These are phyloP conservation scores for Chloroclystis v-ata DNA, from an alignment of 2,888 invertebrate genomes.

Conservation along the genomic window DNA sequence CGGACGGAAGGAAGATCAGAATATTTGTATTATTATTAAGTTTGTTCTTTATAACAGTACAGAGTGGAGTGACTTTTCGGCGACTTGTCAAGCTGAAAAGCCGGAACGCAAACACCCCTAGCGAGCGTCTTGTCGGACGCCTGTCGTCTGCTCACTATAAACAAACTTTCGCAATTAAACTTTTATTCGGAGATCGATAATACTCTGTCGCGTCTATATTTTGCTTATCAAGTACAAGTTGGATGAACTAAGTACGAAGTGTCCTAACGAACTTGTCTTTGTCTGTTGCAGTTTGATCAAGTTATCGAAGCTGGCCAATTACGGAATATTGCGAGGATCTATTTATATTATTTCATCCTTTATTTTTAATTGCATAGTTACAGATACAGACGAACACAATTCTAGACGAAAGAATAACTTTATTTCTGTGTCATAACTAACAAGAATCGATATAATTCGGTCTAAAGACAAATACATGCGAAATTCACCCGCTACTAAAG, in stretches of 20 bases:
- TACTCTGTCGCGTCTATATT: slow-evolving; percentile 51
- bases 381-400: no score
- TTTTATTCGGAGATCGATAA: slow-evolving; percentile 67
- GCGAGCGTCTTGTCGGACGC: slow-evolving; percentile 39
- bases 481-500: no score
- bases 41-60: no score
- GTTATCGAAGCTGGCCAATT: slow-evolving; percentile 25
- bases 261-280: slow-evolving; percentile 21
- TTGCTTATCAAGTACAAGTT: slow-evolving; percentile 50
- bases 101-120: slow-evolving; percentile 5
- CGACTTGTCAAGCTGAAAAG: background rate
- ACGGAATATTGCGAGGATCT: slow-evolving; percentile 3
- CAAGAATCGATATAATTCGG: no score
- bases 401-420: no score
- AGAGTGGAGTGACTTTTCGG: no score
- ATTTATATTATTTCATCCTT: no score
- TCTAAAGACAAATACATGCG: no score
- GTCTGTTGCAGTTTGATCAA: slow-evolving; percentile 18
- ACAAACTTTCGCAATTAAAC: slow-evolving; percentile 74
- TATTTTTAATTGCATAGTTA: no score
- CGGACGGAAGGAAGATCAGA: no score
- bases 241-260: slow-evolving; percentile 23
- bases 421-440: no score
- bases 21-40: no score
- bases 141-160: slow-evolving; percentile 60